These are phyloP conservation scores for Opisthograptis luteolata DNA, from an alignment of 2,888 invertebrate genomes.

Conservation along the genomic window DNA sequence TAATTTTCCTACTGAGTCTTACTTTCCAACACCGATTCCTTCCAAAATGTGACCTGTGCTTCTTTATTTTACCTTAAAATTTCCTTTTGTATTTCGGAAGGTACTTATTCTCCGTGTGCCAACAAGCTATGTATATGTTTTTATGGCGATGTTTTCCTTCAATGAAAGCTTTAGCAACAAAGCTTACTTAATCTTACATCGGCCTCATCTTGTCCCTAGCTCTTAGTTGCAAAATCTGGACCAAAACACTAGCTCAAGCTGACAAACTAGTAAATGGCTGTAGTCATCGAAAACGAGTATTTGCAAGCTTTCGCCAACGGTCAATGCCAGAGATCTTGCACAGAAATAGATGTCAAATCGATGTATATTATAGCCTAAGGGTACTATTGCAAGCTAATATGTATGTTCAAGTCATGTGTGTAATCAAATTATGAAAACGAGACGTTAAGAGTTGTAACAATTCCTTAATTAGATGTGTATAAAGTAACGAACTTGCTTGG, in stretches of 20 bases:
- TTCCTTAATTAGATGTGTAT: no score
- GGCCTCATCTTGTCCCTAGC: constrained; percentile 8
- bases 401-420: constrained; percentile 13
- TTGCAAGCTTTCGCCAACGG: constrained; percentile 42
- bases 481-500: no score
- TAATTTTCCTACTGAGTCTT: no score
- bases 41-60: no score
- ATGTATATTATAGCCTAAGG: constrained; percentile 21
- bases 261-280: constrained; percentile 30
- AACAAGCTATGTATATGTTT: no score
- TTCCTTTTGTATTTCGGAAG: no score
- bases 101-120: no score
- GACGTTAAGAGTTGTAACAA: not conserved
- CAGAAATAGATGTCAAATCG: constrained; percentile 11
- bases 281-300: constrained; percentile 45
- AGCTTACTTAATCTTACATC: no score
- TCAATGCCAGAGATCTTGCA: constrained; percentile 59
- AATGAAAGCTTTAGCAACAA: no score
- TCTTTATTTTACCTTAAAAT: no score
- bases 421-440: constrained; percentile 9
- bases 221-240: constrained; percentile 28
- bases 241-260: constrained; percentile 21
- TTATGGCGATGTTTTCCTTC: no score
- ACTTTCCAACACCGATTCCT: no score
- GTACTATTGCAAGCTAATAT: constrained; percentile 26